Evolutionary conservation across 2,888 invertebrate species (phyloP).

Genomic region (Netelia fuscicornis): DNA sequence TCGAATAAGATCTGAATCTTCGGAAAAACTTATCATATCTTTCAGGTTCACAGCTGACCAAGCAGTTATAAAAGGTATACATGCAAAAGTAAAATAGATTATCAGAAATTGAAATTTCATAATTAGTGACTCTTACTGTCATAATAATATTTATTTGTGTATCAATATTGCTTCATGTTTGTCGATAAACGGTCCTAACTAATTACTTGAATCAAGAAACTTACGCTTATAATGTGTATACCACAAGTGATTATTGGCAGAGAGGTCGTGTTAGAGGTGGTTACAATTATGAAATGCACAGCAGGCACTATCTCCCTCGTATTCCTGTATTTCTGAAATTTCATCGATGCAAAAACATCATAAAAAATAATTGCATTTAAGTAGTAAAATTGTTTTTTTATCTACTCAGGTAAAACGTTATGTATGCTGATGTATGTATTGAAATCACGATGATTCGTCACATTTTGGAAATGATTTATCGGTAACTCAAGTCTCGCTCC

Average conservation of each 20-base stretch:
- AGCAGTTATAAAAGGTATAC: constrained; percentile 59
- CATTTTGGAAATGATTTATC: neutral
- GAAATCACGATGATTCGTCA: constrained; percentile 23
- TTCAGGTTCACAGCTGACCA: constrained; percentile 66
- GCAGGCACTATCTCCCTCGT: constrained; percentile 49
- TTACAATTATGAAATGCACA: constrained; percentile 55
- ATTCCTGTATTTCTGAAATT: constrained; percentile 47
- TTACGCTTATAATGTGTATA: constrained; percentile 63
- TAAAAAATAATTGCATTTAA: neutral
- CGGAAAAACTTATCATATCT: constrained; percentile 40
- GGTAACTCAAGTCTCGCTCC: constrained; percentile 70
- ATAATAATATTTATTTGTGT: neutral
- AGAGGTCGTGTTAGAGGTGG: constrained; percentile 48
- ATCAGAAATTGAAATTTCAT: constrained; percentile 62
- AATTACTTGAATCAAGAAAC: neutral
- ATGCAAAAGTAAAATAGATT: constrained; percentile 39
- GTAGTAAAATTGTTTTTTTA: neutral
- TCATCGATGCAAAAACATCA: neutral
- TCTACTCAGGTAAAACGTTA: constrained; percentile 18
- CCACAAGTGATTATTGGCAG: constrained; percentile 53
- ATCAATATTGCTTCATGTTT: neutral
- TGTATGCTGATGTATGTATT: constrained; percentile 31
- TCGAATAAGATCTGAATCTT: too few species aligned
- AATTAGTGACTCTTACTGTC: constrained; percentile 60
- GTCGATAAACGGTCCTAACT: too few species aligned